Conservation (phyloP, 1,140 invertebrate species). For the Periplaneta americana region DNA sequence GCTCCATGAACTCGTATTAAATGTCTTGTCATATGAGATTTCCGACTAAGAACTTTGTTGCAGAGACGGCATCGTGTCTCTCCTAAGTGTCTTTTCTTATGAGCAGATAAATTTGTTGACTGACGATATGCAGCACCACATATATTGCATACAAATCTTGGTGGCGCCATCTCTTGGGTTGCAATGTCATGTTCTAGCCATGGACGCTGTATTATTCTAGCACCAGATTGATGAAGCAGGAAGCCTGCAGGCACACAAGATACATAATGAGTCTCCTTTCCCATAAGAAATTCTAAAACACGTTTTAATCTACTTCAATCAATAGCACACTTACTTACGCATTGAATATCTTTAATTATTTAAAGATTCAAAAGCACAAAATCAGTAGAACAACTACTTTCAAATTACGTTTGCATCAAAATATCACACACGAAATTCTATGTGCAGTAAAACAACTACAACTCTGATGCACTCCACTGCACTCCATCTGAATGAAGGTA, state of each 20-base stretch:
- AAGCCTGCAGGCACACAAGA: not conserved
- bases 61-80: constrained; percentile 30
- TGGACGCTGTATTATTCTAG: not conserved
- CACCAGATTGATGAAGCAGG: not conserved
- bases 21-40: constrained; percentile 11
- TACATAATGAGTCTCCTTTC: too few relatives aligned
- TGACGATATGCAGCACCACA: constrained; percentile 48
- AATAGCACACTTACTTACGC: too few relatives aligned
- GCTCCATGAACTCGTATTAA: not conserved
- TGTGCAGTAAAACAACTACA: too few relatives aligned
- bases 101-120: constrained; percentile 44
- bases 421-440: too few relatives aligned
- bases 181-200: not conserved
- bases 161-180: not conserved
- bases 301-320: too few relatives aligned
- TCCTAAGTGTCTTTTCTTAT: constrained; percentile 47
- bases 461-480: too few relatives aligned
- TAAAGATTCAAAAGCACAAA: too few relatives aligned
- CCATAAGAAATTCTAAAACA: too few relatives aligned
- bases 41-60: constrained; percentile 13
- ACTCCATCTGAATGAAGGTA: too few relatives aligned
- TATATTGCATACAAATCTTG: constrained; percentile 15
- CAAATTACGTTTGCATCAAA: too few relatives aligned
- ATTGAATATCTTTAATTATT: too few relatives aligned
- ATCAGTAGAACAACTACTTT: too few relatives aligned